Conservation (phyloP, 2,888 invertebrate genomes). For the Enchytraeus crypticus region DNA sequence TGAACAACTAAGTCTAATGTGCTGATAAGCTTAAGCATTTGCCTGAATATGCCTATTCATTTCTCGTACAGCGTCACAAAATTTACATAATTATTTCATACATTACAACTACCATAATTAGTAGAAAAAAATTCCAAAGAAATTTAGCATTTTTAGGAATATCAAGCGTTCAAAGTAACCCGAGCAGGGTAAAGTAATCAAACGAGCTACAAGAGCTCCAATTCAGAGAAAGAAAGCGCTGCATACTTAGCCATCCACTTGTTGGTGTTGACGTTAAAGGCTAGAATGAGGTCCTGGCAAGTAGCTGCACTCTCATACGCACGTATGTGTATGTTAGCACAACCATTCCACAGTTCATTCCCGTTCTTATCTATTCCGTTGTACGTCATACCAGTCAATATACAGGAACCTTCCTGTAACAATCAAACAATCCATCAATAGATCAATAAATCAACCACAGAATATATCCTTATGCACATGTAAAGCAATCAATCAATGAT, state of each 20-base stretch:
- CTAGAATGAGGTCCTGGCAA: constrained; percentile 70
- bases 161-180: too few relatives aligned
- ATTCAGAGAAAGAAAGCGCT: neutral
- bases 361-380: constrained; percentile 64
- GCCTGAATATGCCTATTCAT: too few relatives aligned
- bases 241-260: constrained; percentile 73
- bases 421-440: constrained; percentile 2
- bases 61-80: too few relatives aligned
- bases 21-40: too few relatives aligned
- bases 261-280: constrained; percentile 94
- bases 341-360: constrained; percentile 70
- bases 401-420: constrained; percentile 52
- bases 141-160: too few relatives aligned
- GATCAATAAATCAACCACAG: neutral
- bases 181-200: neutral
- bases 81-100: too few relatives aligned
- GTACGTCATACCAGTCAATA: constrained; percentile 69
- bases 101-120: too few relatives aligned
- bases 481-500: too few relatives aligned
- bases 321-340: constrained; percentile 75
- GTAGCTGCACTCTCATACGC: constrained; percentile 73
- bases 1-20: too few relatives aligned
- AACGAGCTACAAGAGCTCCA: neutral
- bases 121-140: too few relatives aligned
- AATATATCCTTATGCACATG: too few relatives aligned